Evolutionary conservation across 2,113 vertebrate genomes (phyloP).

Genomic region (Taxidea taxus): DNA sequence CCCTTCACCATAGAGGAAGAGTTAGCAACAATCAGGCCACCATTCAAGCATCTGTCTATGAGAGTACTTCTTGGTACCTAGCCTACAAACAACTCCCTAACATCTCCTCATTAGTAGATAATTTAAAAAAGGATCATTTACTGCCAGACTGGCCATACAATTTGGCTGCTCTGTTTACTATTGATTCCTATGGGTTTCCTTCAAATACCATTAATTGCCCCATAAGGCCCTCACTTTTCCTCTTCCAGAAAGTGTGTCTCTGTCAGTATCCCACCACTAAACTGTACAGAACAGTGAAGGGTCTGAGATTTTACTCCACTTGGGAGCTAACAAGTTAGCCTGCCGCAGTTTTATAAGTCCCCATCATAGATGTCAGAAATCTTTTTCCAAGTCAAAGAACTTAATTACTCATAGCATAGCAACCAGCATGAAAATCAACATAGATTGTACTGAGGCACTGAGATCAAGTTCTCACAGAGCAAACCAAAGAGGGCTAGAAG

Average conservation of each 20-base stretch:
- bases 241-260: neutral
- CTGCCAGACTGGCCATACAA: neutral
- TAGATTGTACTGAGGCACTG: neutral
- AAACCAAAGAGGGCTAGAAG: neutral
- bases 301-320: neutral
- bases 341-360: neutral
- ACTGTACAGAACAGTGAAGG: neutral
- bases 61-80: neutral
- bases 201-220: neutral
- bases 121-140: neutral
- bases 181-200: neutral
- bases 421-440: neutral
- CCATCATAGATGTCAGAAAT: neutral
- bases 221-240: neutral
- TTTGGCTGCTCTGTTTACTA: neutral
- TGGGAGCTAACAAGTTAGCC: neutral
- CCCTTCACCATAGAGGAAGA: neutral
- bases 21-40: neutral
- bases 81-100: neutral
- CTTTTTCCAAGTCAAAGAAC: neutral
- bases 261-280: neutral
- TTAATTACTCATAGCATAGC: neutral
- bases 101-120: neutral
- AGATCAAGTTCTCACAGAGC: neutral
- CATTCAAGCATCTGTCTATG: neutral